Base-by-base conservation (phyloP, 2,888 invertebrate species). In the Saturnia japonica region DNA sequence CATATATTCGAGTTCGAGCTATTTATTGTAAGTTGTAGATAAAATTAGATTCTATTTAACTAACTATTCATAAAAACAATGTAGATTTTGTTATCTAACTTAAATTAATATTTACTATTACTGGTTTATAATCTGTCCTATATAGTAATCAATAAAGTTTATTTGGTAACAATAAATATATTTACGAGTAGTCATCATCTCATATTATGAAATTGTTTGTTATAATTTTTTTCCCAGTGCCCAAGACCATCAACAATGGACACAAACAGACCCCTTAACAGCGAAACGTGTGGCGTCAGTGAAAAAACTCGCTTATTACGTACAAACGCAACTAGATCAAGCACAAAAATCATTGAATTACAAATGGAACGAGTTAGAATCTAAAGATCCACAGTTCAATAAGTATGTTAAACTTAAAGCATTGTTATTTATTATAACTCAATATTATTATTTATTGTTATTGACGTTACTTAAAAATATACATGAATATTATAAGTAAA, bases 241-340 rank as follows among this genome's bases (percentile, higher is more conserved):
- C 0, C 89, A 92, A 75, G 90, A 91, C 57, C 75, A 84, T 0
- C 85, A 89, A 60, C 87, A 93, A 67, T 94, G 91, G 90, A 88
- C 87, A 0, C 92, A 92, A 80, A 86, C 96, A 40, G 97, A 96
- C 84, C 96, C 96, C 0, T 91, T 95, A 8, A 96, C 96, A 4
- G 94, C 95, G 9, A 95, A 96, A 73, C 95, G 96, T 69, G 91
- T 97, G 70, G 93, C 95, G 0, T 96, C 96, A 14, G 95, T 98
- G 7, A 95, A 96, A 79, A 96, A 96, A 70, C 92, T 96, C 45
- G 91, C 96, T 1, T 96, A 96, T 78, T 96, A 97, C 78, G 95
- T 97, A 43, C 96, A 97, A 75, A 96, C 95, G 0, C 97, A 97
- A 79, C 82, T 98, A 9, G 94, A 95, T 3, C 96, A 97, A 82